Conservation (phyloP, 2,888 invertebrate species). For the Myathropa florea region DNA sequence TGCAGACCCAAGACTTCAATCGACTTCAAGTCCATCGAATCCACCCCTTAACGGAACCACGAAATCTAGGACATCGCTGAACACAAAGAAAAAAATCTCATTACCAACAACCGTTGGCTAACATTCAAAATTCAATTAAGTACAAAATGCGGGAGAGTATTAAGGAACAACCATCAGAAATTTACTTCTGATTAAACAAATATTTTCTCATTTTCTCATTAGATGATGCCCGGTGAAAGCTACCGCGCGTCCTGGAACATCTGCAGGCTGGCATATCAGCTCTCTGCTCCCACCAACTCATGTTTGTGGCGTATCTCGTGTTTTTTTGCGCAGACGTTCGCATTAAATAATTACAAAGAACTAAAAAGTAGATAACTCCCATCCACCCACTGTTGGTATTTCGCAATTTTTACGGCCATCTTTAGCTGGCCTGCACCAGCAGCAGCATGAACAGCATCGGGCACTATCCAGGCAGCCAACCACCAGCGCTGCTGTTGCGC, state of each 20-base stretch:
- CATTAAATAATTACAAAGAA: conserved; percentile 44
- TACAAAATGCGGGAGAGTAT: conserved; percentile 1
- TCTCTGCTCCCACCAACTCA: background rate
- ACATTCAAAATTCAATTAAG: conserved; percentile 55
- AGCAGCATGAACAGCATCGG: too few species aligned
- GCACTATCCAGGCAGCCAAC: background rate
- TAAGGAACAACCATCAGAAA: conserved; percentile 16
- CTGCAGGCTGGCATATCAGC: background rate
- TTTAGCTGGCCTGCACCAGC: too few species aligned
- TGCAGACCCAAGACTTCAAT: too few species aligned
- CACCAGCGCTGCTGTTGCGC: conserved; percentile 23
- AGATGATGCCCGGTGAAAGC: conserved; percentile 42
- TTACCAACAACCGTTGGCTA: background rate
- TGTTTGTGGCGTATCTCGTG: too few species aligned
- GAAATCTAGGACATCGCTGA: background rate
- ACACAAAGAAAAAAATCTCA: background rate
- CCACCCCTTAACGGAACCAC: background rate
- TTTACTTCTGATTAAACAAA: conserved; percentile 64
- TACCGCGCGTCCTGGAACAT: background rate
- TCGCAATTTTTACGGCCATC: conserved; percentile 50
- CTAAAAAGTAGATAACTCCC: conserved; percentile 15
- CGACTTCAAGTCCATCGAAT: background rate
- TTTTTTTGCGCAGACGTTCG: too few species aligned
- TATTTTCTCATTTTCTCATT: conserved; percentile 34
- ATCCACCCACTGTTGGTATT: conserved; percentile 69